Percentiles rank a stretch among this genome's conserved stretches.
Conservation (phyloP, 2,888 invertebrate genomes). For the Lepidochrysops patricia region DNA sequence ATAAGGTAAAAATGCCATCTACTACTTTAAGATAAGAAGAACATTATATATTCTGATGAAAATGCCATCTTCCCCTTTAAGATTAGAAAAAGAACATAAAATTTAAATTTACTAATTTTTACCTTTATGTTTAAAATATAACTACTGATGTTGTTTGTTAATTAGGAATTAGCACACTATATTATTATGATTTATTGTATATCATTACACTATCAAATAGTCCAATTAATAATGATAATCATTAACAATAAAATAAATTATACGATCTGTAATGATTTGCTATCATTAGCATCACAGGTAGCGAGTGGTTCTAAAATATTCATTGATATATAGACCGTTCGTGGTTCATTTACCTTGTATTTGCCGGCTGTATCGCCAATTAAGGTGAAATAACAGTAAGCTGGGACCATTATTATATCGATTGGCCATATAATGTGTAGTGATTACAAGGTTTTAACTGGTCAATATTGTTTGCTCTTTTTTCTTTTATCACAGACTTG, state of each 20-base stretch:
- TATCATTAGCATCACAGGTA: conserved; percentile 16
- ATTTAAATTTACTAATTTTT: no score
- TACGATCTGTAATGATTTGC: background rate
- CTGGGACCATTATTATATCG: conserved; percentile 26
- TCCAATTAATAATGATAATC: conserved; percentile 10
- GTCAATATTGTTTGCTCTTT: conserved; percentile 16
- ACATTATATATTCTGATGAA: no score
- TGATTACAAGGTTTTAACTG: conserved; percentile 23
- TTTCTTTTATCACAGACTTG: background rate
- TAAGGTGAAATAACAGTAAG: conserved; percentile 29
- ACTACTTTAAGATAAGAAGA: no score
- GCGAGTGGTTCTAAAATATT: conserved; percentile 23
- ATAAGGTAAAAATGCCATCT: background rate
- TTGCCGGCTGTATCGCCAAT: conserved; percentile 28
- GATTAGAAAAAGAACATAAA: no score
- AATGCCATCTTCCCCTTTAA: no score
- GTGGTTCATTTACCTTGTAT: conserved; percentile 27
- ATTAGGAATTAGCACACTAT: background rate
- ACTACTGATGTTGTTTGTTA: background rate
- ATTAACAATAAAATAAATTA: background rate
- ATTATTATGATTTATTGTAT: background rate
- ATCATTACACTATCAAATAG: background rate
- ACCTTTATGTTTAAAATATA: no score
- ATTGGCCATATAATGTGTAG: conserved; percentile 26
- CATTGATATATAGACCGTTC: conserved; percentile 24